Evolutionary conservation across 2,888 invertebrate species (phyloP), one percentile per base, ranked within the genome.

Genomic region (Dryobotodes eremita): DNA sequence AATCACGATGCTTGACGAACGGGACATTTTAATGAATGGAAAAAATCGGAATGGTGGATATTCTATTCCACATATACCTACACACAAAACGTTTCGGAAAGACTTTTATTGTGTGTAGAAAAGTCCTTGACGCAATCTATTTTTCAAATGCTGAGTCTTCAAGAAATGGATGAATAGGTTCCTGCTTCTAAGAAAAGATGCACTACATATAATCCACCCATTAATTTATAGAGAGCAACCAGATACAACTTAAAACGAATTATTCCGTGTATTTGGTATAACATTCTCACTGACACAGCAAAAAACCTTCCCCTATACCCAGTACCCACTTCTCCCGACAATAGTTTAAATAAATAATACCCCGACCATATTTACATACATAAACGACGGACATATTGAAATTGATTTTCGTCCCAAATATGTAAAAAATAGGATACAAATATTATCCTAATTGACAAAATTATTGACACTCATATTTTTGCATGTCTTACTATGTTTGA

Each of bases 301-400:
- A 50, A 48, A 15, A 50, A 50, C 46, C 46, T 46, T 46, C 46
- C 46, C 6, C 46, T 6, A 10, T 10, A 46, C 46, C 8, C 8
- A 10, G 50, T 1, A 11, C 8, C 53, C 73, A 50, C 8, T 65
- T 46, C 0, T 5, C n/a, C 10, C 20, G 0, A 59, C 23, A 59
- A 61, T 26, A 26, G 57, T 26, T 42, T 15, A 70, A 81, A 87
- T 86, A 81, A 84, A 86, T 86, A 81, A 69, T 65, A 69, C 59
- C 75, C 62, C n/a, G 46, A 72, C 50, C 69, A 71, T 71, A 75
- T 69, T 36, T 36, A 36, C 1, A 26, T 17, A 3, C 5, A 26
- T 17, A 70, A 59, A 42, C 42, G 1, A 70, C 0, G 20, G n/a
- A 80, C 10, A 48, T 0, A 4, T 42, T 53, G 23, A 42, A n/a